Evolutionary conservation across 1,140 invertebrate species (phyloP).

Genomic region (Anastrepha ludens): DNA sequence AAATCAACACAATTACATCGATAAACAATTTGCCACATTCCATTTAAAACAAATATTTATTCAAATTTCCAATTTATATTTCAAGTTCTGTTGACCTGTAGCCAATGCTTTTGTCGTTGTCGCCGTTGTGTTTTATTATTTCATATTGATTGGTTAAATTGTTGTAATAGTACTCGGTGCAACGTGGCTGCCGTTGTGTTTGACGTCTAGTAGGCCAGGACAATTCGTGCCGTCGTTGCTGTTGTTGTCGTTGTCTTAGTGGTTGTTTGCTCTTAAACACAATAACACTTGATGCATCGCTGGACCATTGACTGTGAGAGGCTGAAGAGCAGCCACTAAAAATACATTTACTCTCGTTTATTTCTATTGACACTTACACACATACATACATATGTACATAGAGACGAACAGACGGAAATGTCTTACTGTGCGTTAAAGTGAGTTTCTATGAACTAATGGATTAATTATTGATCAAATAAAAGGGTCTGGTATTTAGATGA

Average conservation of each 20-base stretch:
- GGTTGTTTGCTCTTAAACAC: conserved; percentile 21
- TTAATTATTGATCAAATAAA: too few species aligned
- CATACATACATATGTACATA: too few species aligned
- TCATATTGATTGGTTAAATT: conserved; percentile 41
- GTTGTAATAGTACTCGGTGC: conserved; percentile 45
- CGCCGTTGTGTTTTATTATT: background rate
- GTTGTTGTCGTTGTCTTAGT: background rate
- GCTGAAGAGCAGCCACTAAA: conserved; percentile 42
- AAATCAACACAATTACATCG: conserved; percentile 26
- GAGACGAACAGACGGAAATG: too few species aligned
- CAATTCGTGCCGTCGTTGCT: background rate
- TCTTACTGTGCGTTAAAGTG: too few species aligned
- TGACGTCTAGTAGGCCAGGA: background rate
- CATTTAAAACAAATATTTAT: conserved; percentile 28
- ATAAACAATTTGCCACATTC: conserved; percentile 38
- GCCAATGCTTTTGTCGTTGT: conserved; percentile 18
- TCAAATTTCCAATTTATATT: conserved; percentile 25
- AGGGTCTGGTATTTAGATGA: too few species aligned
- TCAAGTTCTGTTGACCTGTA: conserved; percentile 34
- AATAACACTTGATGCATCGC: conserved; percentile 36
- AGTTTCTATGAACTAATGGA: too few species aligned
- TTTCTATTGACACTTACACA: too few species aligned
- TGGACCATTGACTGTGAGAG: conserved; percentile 28
- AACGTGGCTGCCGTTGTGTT: background rate
- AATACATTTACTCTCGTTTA: background rate